Conservation (phyloP, 2,888 invertebrate genomes). For the Mesorhabditis spiculigera region DNA sequence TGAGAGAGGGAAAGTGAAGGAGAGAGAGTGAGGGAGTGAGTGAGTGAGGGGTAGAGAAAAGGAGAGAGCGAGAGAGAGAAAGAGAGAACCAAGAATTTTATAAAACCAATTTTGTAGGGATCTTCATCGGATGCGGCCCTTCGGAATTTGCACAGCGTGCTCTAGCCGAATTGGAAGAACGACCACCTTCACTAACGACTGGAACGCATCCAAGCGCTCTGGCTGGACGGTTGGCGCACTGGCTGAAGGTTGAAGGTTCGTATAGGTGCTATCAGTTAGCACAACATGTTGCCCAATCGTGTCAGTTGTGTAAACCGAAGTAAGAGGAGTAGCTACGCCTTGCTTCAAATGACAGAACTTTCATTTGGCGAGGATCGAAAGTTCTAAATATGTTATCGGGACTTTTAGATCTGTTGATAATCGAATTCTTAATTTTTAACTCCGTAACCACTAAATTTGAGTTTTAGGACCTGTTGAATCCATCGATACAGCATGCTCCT, state of each 20-base stretch:
- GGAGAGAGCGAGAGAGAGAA: no score
- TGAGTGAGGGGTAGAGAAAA: no score
- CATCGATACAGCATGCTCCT: conserved; percentile 93
- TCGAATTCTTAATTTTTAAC: neutral
- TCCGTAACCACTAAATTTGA: conserved; percentile 53
- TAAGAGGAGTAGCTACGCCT: no score
- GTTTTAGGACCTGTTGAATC: conserved; percentile 77
- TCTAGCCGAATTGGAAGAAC: conserved; percentile 25
- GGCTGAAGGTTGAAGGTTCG: conserved; percentile 79
- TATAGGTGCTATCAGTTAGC: no score
- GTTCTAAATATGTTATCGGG: no score
- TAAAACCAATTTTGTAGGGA: conserved; percentile 62
- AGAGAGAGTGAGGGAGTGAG: no score
- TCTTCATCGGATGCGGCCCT: conserved; percentile 77
- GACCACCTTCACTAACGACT: conserved; percentile 68
- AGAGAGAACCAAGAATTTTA: no score
- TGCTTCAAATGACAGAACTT: no score
- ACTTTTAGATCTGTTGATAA: neutral
- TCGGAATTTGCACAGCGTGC: conserved; percentile 42
- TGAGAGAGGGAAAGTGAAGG: no score
- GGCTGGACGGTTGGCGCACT: conserved; percentile 83
- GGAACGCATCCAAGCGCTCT: conserved; percentile 86
- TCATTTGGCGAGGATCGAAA: no score
- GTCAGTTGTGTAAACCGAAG: neutral
- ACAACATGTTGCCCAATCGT: neutral